Evolutionary conservation across 1,140 invertebrate species (phyloP).

Genomic region (Mya arenaria): DNA sequence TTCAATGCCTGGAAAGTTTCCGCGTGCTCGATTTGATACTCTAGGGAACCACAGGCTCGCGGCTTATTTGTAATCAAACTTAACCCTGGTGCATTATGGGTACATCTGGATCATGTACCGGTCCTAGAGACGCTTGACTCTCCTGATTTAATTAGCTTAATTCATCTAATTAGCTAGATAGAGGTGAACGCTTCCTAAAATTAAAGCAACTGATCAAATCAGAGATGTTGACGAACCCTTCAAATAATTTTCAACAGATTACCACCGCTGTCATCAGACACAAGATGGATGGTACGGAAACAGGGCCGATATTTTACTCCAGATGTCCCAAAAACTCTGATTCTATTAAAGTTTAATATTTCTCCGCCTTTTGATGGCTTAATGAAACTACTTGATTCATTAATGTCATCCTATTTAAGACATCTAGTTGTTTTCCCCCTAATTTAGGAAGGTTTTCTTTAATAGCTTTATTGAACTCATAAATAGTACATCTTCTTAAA

Average conservation of each 20-base stretch:
- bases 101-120: constrained; percentile 45
- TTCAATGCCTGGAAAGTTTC: constrained; percentile 20
- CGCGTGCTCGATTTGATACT: background rate
- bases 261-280: background rate
- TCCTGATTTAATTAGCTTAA: constrained; percentile 57
- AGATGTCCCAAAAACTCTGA: too few relatives aligned
- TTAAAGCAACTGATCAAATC: constrained; percentile 23
- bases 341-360: too few relatives aligned
- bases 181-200: constrained; percentile 17
- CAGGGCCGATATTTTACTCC: background rate
- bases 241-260: constrained; percentile 44
- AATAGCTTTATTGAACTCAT: too few relatives aligned
- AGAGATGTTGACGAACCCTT: constrained; percentile 42
- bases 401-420: too few relatives aligned
- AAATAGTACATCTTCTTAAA: too few relatives aligned
- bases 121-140: constrained; percentile 36
- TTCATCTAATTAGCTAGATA: constrained; percentile 52
- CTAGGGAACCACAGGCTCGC: constrained; percentile 11
- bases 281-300: background rate
- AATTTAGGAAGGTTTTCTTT: too few relatives aligned
- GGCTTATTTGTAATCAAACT: constrained; percentile 54
- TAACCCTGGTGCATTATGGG: constrained; percentile 48
- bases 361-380: too few relatives aligned
- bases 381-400: too few relatives aligned
- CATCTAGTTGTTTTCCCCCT: too few relatives aligned